Evolutionary conservation across 2,888 invertebrate species (phyloP).

Genomic region (Pyrrhosoma nymphula): DNA sequence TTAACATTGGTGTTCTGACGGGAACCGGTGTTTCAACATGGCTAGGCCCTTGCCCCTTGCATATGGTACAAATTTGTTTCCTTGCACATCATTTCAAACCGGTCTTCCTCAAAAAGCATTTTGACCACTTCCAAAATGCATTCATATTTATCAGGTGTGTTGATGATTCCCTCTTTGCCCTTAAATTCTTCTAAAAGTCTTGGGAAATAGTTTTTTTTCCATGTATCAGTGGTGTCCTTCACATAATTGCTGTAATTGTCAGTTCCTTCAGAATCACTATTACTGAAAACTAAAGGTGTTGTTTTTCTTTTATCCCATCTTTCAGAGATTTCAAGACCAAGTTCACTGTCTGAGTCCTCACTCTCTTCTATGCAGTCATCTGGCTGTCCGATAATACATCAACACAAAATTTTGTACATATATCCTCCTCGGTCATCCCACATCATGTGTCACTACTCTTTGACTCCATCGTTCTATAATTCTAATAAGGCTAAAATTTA

Average conservation of each 20-base stretch:
- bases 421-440: conserved; percentile 32
- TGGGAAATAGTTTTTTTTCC: not conserved
- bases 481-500: not conserved
- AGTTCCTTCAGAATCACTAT: not conserved
- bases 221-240: not conserved
- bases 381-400: too few species aligned
- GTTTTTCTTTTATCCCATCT: not conserved
- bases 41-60: too few species aligned
- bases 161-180: not conserved
- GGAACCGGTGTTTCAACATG: too few species aligned
- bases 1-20: too few species aligned
- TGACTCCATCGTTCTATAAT: conserved; percentile 4
- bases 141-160: not conserved
- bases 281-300: not conserved
- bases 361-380: not conserved
- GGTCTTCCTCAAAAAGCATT: conserved; percentile 25
- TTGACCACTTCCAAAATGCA: not conserved
- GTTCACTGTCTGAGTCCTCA: not conserved
- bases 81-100: not conserved
- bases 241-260: not conserved
- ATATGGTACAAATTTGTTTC: not conserved
- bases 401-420: too few species aligned
- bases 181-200: not conserved
- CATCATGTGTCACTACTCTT: not conserved
- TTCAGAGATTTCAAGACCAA: not conserved